Conservation (phyloP, 2,888 invertebrate species). For the Drosophila macrospina region DNA sequence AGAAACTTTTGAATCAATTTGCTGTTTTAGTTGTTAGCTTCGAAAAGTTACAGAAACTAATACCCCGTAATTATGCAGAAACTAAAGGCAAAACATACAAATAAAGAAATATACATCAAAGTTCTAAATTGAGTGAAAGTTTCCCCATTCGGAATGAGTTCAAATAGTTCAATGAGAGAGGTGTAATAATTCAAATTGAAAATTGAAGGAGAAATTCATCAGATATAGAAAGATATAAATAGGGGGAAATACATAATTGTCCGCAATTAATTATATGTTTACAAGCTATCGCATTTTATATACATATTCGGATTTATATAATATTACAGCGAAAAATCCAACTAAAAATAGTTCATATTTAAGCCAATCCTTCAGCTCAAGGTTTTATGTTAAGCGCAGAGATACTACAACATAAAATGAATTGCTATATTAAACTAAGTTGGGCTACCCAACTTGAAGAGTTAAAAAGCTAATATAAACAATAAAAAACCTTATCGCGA, state of each 20-base stretch:
- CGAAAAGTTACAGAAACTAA: slow-evolving; percentile 29
- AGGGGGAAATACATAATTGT: no score
- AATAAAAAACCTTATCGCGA: slow-evolving; percentile 37
- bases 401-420: slow-evolving; percentile 15
- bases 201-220: not conserved
- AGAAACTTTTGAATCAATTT: slow-evolving; percentile 19
- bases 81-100: slow-evolving; percentile 16
- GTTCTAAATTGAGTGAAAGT: slow-evolving; percentile 17
- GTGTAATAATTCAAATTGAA: not conserved
- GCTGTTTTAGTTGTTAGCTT: slow-evolving; percentile 10
- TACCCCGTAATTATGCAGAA: slow-evolving; percentile 38
- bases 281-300: no score
- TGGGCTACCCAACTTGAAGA: slow-evolving; percentile 20
- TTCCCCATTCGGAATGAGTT: slow-evolving; percentile 7
- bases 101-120: slow-evolving; percentile 16
- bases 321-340: slow-evolving; percentile 36
- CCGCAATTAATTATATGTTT: no score
- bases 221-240: not conserved
- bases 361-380: slow-evolving; percentile 42
- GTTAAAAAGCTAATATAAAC: slow-evolving; percentile 34
- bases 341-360: slow-evolving; percentile 16
- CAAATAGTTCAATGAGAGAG: slow-evolving; percentile 11
- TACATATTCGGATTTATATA: no score
- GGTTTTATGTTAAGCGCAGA: slow-evolving; percentile 6
- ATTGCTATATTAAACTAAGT: slow-evolving; percentile 24